Evolutionary conservation across 1,140 invertebrate genomes (phyloP).

Genomic region (Andricus grossulariae): DNA sequence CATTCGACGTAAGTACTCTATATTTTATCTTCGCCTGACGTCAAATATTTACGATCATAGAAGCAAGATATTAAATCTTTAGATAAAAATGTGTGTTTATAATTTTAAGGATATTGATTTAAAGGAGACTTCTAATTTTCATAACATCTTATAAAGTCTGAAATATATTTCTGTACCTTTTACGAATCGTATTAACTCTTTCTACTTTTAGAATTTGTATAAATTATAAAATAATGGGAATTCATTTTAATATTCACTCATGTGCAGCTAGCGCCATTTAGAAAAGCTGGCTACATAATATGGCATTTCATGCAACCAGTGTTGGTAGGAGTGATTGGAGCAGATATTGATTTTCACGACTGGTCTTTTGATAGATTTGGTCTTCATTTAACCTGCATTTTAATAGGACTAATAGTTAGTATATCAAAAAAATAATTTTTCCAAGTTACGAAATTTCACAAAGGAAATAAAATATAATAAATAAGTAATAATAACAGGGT

Average conservation of each 20-base stretch:
- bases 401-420: slow-evolving; percentile 61
- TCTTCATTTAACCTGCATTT: slow-evolving; percentile 57
- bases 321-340: slow-evolving; percentile 66
- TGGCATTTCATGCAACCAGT: slow-evolving; percentile 71
- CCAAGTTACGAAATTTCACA: not conserved
- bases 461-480: no score
- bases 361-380: slow-evolving; percentile 60
- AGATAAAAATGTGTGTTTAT: not conserved
- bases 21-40: not conserved
- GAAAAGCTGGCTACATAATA: slow-evolving; percentile 51
- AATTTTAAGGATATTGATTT: no score
- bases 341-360: slow-evolving; percentile 63
- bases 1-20: slow-evolving; percentile 58
- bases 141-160: no score
- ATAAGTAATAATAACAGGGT: no score
- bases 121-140: no score
- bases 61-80: not conserved
- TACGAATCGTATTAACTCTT: not conserved
- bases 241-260: slow-evolving; percentile 7
- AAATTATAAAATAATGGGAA: not conserved
- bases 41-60: slow-evolving; percentile 13
- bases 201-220: not conserved
- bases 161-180: not conserved
- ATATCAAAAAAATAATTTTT: not conserved
- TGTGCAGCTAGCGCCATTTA: slow-evolving; percentile 56